Conservation (phyloP, 2,797 vertebrate species). For the Semaprochilodus insignis region DNA sequence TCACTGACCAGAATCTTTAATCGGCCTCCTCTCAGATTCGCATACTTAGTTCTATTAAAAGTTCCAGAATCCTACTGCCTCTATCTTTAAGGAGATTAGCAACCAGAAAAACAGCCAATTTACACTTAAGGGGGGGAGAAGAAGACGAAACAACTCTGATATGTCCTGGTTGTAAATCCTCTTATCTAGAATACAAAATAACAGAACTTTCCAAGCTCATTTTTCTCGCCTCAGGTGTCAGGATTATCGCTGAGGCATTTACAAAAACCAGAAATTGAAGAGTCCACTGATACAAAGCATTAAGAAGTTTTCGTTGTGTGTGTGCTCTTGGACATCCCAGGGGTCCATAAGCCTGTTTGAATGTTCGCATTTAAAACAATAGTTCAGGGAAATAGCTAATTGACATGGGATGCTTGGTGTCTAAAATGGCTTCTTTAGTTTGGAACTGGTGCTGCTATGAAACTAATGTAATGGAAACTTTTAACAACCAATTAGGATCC, state of each 20-base stretch:
- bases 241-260: not conserved
- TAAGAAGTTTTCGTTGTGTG: not conserved
- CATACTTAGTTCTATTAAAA: slow-evolving; percentile 6
- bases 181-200: slow-evolving; percentile 26
- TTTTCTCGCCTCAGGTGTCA: not conserved
- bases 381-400: not conserved
- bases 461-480: too few relatives aligned
- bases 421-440: too few relatives aligned
- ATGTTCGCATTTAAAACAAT: not conserved
- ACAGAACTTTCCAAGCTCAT: not conserved
- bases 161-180: not conserved
- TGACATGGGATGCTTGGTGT: too few relatives aligned
- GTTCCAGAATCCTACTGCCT: slow-evolving; percentile 4
- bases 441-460: too few relatives aligned
- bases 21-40: slow-evolving; percentile 21
- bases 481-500: too few relatives aligned
- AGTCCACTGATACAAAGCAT: not conserved
- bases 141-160: not conserved
- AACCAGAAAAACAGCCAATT: not conserved
- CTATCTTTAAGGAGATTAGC: slow-evolving; percentile 1
- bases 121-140: slow-evolving; percentile 10
- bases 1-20: slow-evolving; percentile 67
- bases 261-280: not conserved
- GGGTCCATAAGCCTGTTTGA: not conserved
- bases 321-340: not conserved